Evolutionary conservation across 2,888 invertebrate species (phyloP), one percentile per base, ranked within the genome.

Genomic region (Trichopria drosophilae): DNA sequence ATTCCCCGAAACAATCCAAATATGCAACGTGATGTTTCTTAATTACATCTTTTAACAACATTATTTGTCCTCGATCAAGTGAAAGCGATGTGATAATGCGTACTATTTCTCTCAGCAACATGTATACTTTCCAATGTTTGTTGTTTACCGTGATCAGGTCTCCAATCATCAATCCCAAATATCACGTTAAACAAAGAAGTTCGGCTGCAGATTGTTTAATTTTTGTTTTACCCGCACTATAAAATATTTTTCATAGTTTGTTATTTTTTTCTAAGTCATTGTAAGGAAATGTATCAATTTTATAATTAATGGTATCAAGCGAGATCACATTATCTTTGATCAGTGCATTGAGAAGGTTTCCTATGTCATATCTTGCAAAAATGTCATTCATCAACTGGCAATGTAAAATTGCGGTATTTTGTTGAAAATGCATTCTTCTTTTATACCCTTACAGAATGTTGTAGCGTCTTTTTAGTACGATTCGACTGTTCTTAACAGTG

Each of bases 341-440:
- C 9, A 56, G 44, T 13, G 28, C 12, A 18, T 53, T 32, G 6
- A 53, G 34, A 28, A 57, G 35, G 32, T 48, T 41, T n/a, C 45
- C 35, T 22, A 57, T 15, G 13, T 51, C 40, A 36, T 57, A 57
- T 18, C 32, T 36, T 28, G 36, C 26, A 9, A 57, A n/a, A n/a
- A n/a, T n/a, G n/a, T n/a, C n/a, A n/a, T n/a, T n/a, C n/a, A n/a
- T n/a, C n/a, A n/a, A n/a, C n/a, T n/a, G n/a, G n/a, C n/a, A 29
- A 53, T 35, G 22, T 57, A 51, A 36, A 53, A 57, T 41, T 57
- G 48, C 3, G 20, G 10, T 37, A 57, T 34, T 15, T 45, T 40
- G 44, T 54, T 54, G 29, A 57, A 52, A 18, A 52, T 19, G 41
- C 49, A 57, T 50, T 15, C 35, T 43, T 58, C 51, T n/a, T 55